These are phyloP conservation scores for Eudasyphora cyanicolor DNA, from an alignment of 2,888 invertebrate genomes.

Conservation along the genomic window DNA sequence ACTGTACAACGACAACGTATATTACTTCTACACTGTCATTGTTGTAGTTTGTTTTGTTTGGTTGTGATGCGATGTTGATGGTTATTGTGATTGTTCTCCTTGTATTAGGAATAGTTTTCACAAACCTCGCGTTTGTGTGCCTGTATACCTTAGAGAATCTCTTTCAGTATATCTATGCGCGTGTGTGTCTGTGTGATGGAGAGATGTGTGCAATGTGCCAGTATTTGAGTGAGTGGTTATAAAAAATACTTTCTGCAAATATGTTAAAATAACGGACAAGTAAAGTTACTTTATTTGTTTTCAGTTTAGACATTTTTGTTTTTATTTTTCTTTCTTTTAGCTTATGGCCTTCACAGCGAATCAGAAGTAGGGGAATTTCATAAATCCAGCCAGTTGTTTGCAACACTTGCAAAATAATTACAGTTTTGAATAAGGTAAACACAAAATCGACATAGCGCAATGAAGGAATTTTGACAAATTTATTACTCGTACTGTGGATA, in stretches of 20 bases:
- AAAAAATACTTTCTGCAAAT: conserved; percentile 42
- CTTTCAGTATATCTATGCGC: background rate
- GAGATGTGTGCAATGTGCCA: too few species aligned
- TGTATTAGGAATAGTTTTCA: conserved; percentile 11
- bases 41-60: background rate
- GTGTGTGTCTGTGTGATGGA: too few species aligned
- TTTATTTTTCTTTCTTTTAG: background rate
- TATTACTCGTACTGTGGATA: too few species aligned
- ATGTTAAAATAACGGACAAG: conserved; percentile 46
- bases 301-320: conserved; percentile 1
- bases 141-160: background rate
- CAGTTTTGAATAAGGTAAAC: background rate
- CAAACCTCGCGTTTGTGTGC: background rate
- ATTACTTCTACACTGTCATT: conserved; percentile 17
- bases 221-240: conserved; percentile 36
- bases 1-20: conserved; percentile 55
- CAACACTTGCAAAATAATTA: background rate
- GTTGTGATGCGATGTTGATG: conserved; percentile 20
- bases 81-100: conserved; percentile 20
- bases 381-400: background rate
- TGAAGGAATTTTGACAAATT: too few species aligned
- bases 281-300: conserved; percentile 47
- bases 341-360: background rate
- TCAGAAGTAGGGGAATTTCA: background rate
- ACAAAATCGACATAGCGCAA: too few species aligned